phyloP scores from a whole-genome alignment of 2,888 invertebrate genomes.

The Apamea epomidion region DNA sequence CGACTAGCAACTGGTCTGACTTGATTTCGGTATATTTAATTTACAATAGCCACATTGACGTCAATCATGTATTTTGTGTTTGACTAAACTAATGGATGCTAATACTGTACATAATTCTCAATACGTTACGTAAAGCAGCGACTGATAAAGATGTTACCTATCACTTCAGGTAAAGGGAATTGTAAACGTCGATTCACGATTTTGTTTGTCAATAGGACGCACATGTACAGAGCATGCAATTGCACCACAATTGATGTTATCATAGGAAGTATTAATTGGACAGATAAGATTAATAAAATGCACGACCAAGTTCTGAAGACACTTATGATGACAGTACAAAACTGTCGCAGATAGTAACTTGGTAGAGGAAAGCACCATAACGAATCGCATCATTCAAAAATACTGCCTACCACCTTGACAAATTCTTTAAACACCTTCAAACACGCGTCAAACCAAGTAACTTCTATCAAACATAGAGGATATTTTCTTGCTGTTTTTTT shows the following conservation, averaged over 20 bases:
- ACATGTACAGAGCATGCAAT: constrained; percentile 18
- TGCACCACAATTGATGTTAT: constrained; percentile 22
- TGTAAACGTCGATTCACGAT: constrained; percentile 24
- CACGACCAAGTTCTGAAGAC: not conserved
- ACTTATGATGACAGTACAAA: not conserved
- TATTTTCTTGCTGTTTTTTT: not conserved
- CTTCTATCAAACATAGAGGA: too few species aligned
- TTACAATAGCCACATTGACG: constrained; percentile 63
- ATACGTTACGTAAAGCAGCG: constrained; percentile 51
- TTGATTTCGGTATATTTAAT: constrained; percentile 59
- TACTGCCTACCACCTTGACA: not conserved
- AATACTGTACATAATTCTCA: constrained; percentile 58
- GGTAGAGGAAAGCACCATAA: too few species aligned
- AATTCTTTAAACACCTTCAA: not conserved
- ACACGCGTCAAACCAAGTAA: not conserved
- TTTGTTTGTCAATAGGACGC: constrained; percentile 41
- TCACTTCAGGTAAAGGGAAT: constrained; percentile 20
- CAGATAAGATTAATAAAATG: constrained; percentile 23
- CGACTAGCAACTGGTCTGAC: constrained; percentile 52
- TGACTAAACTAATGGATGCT: constrained; percentile 64
- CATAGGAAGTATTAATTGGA: constrained; percentile 24
- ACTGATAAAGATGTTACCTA: constrained; percentile 49
- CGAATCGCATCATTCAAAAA: not conserved
- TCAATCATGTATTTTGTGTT: constrained; percentile 58
- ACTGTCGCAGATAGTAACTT: not conserved